Evolutionary conservation across 2,888 invertebrate species (phyloP).

Genomic region (Mythimna pallens): DNA sequence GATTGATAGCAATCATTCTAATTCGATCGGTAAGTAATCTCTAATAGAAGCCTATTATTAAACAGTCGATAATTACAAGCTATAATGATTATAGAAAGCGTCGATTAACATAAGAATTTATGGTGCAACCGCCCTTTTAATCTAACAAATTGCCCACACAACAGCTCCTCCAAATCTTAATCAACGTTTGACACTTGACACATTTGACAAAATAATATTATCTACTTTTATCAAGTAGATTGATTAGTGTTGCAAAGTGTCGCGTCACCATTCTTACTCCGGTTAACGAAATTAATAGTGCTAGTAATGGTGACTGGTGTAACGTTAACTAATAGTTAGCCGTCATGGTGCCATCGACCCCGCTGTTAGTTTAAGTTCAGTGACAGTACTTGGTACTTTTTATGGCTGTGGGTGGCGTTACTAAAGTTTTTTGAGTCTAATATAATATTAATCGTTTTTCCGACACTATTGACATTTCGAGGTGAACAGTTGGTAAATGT

Average conservation of each 20-base stretch:
- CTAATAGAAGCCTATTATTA: conserved; percentile 6
- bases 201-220: conserved; percentile 55
- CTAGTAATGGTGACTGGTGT: conserved; percentile 59
- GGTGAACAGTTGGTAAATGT: conserved; percentile 13
- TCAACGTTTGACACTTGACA: conserved; percentile 50
- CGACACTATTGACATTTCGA: conserved; percentile 13
- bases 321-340: conserved; percentile 60
- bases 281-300: conserved; percentile 54
- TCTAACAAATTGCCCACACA: conserved; percentile 22
- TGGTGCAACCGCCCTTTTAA: conserved; percentile 17
- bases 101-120: conserved; percentile 16
- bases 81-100: conserved; percentile 20
- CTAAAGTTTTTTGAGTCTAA: conserved; percentile 28
- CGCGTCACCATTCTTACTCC: conserved; percentile 50
- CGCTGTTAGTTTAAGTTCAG: conserved; percentile 30
- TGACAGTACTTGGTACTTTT: conserved; percentile 35
- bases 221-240: conserved; percentile 57
- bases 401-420: conserved; percentile 13
- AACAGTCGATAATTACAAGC: conserved; percentile 20
- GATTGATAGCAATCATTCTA: conserved; percentile 11
- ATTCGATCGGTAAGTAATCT: conserved; percentile 13
- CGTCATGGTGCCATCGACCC: conserved; percentile 55
- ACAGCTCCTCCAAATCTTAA: conserved; percentile 31
- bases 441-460: conserved; percentile 36
- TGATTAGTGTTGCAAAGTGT: conserved; percentile 56